These are phyloP conservation scores for Gorilla gorilla DNA, from an alignment of 2,113 vertebrate species.

Conservation along the genomic window DNA sequence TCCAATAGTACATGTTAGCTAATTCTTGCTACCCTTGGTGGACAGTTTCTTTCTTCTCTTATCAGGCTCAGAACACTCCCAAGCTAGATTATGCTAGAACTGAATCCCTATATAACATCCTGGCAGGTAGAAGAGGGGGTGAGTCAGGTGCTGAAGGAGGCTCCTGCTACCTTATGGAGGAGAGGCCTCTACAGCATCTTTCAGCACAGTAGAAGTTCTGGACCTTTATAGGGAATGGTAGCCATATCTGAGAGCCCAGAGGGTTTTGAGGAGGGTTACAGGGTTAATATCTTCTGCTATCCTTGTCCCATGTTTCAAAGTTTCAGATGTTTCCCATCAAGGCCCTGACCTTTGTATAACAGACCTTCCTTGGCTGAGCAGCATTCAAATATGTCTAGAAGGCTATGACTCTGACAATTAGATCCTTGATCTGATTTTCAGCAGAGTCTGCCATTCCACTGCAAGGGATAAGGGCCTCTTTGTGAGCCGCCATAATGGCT, in stretches of 20 bases:
- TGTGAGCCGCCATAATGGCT: background rate
- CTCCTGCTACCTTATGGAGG: background rate
- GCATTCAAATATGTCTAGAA: background rate
- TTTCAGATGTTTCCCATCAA: background rate
- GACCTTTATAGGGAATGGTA: background rate
- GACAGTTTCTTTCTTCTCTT: background rate
- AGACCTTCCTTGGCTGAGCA: background rate
- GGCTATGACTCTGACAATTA: background rate
- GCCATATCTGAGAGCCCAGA: background rate
- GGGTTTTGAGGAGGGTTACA: background rate
- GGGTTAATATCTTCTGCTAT: background rate
- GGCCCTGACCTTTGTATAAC: too few species aligned
- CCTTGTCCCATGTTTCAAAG: background rate
- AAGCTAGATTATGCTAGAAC: background rate
- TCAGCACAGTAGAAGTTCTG: background rate
- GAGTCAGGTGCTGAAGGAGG: background rate
- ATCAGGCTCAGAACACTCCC: background rate
- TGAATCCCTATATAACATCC: background rate
- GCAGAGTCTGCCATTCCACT: background rate
- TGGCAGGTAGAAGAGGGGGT: background rate
- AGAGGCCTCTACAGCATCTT: background rate
- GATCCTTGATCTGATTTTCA: background rate
- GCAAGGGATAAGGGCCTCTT: background rate
- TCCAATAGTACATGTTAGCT: fast-evolving
- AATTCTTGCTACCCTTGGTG: background rate